Evolutionary conservation across 2,888 invertebrate species (phyloP).

Genomic region (Xylota sylvarum): DNA sequence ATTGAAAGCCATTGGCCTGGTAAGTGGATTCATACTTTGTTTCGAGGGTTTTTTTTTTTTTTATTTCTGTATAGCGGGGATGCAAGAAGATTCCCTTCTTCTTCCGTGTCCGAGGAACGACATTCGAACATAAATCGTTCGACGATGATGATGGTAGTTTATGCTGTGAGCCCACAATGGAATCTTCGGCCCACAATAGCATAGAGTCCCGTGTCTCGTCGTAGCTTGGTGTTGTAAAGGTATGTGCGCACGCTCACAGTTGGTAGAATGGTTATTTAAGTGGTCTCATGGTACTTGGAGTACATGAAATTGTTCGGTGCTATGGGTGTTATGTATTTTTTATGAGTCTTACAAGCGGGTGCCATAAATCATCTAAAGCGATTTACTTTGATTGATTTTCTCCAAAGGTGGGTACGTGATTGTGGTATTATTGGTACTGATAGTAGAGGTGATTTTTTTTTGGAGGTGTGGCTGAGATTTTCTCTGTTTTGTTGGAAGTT

Average conservation of each 20-base stretch:
- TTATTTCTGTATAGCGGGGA: not conserved
- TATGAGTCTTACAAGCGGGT: constrained; percentile 46
- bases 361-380: constrained; percentile 65
- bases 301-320: constrained; percentile 29
- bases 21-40: constrained; percentile 54
- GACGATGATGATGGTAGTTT: constrained; percentile 65
- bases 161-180: constrained; percentile 51
- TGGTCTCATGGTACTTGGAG: constrained; percentile 43
- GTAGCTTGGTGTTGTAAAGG: constrained; percentile 17
- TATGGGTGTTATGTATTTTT: constrained; percentile 38
- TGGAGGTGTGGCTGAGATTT: not conserved
- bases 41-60: constrained; percentile 40
- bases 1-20: constrained; percentile 37
- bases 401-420: constrained; percentile 43
- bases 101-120: constrained; percentile 60
- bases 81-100: constrained; percentile 3
- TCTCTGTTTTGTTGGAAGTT: not conserved
- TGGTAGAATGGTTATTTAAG: constrained; percentile 56
- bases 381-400: constrained; percentile 74
- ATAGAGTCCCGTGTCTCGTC: constrained; percentile 41
- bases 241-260: constrained; percentile 49
- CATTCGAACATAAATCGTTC: constrained; percentile 73
- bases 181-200: constrained; percentile 54
- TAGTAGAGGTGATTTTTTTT: not conserved
- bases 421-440: constrained; percentile 34